Evolutionary conservation across 2,113 vertebrate genomes (phyloP), one percentile per base, ranked within the genome.

Genomic region (Echinops telfairi): DNA sequence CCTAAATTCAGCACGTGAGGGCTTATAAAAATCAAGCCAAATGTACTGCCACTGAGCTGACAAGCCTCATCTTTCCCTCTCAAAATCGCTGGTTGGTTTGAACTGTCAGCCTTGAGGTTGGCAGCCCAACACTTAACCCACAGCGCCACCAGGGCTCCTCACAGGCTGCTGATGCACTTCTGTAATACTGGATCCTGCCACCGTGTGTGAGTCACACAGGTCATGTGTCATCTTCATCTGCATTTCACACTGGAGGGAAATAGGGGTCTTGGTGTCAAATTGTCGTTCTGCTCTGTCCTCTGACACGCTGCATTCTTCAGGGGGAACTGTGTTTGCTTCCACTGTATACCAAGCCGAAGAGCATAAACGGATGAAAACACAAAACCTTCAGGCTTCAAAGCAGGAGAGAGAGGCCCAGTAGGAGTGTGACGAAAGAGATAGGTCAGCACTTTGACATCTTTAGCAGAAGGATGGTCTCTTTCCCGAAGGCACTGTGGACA

Each of bases 371-470:
- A 47, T 47, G 5, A 47, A 47, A 47, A 73, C 40, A 66, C 87
- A 82, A 25, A 3, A 71, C 5, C 6, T 16, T 25, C 33, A 19
- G 70, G 77, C 64, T 33, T 40, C 10, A 40, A 31, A 29, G n/a
- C 17, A 73, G 78, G 62, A 40, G 33, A 78, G 78, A 62, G 38
- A 89, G 23, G 22, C 47, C 40, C 8, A 16, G 2, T 4, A 89
- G n/a, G 83, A 7, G 33, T 11, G 15, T 14, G 8, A 23, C 53
- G 27, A 73, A 77, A 40, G 33, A 68, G 73, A 53, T 29, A 76
- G 77, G 58, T 22, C n/a, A 84, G 40, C 0, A 5, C 70, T 93
- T 86, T n/a, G 31, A 58, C n/a, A 78, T 91, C 79, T 92, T 89
- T 2, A 29, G 19, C 78, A 95, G 62, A 80, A 68, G 68, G n/a